Base-by-base conservation (phyloP, 37 sponge, comb jelly and placozoan species). In the Chondrilla cf. caribensis region DNA sequence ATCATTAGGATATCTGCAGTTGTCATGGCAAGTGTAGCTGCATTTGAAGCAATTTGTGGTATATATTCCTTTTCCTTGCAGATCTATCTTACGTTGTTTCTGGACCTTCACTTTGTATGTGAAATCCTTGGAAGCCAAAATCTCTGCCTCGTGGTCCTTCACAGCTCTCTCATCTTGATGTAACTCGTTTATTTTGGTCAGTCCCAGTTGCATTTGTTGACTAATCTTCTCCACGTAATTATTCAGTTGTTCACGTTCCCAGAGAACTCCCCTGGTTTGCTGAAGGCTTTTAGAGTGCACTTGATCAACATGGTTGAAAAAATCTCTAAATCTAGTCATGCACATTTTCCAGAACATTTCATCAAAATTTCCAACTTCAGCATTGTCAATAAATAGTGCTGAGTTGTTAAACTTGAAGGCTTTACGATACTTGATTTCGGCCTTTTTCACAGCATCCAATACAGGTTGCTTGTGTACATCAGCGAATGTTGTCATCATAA, bases 401-500 rank as follows among this genome's bases (percentile, higher is more conserved):
- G 92, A 87, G 73, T 91, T 91, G 68, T 91, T 91, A 81, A 91
- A 91, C 24, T 64, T 79, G 77, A 87, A 91, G 42, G 35, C 58
- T 42, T 73, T 47, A 5, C n/a, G 24, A 54, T 67, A 81, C 3
- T 85, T 85, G 8, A 92, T 72, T 2, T 83, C 65, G 38, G 84
- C 89, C 21, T 81, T 84, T 51, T 67, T 82, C 33, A 89, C 42
- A n/a, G 90, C 93, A 62, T 58, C 81, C 26, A 93, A 6, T 0
- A 93, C 83, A 33, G 90, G 87, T 29, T 90, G 90, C 19, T 78
- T 43, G 2, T 24, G 41, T 11, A 82, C 85, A 87, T 93, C 93
- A 26, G 88, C 90, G 87, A 93, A 93, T 0, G 93, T 93, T 26
- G 55, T 70, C 93, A 93, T 93, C 18, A 93, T 39, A 39, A 93